Conservation (phyloP, 2,113 vertebrate species). For the Engystomops pustulosus region DNA sequence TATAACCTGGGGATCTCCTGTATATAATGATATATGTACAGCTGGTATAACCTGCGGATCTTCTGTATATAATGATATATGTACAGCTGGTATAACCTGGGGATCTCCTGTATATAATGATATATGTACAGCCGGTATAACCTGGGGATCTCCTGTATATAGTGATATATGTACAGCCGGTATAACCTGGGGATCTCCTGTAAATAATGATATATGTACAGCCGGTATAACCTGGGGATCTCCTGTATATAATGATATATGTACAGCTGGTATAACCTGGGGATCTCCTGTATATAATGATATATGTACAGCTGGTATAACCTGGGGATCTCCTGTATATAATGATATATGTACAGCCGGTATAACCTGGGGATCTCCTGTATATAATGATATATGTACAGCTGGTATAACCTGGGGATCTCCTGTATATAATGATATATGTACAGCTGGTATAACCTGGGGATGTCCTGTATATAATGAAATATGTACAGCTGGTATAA, state of each 20-base stretch:
- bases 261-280: not conserved
- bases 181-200: not conserved
- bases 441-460: not conserved
- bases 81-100: not conserved
- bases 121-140: not conserved
- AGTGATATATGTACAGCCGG: not conserved
- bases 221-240: not conserved
- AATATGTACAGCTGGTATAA: not conserved
- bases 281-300: not conserved
- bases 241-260: too few species aligned
- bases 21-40: not conserved
- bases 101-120: too few species aligned
- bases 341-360: too few species aligned
- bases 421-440: not conserved
- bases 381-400: not conserved
- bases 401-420: not conserved
- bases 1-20: not conserved
- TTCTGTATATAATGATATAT: too few species aligned
- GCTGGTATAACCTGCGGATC: not conserved
- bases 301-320: not conserved
- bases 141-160: not conserved
- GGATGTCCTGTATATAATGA: too few species aligned
- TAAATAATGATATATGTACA: too few species aligned
- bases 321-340: too few species aligned
- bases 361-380: not conserved